Percentiles rank a stretch among this genome's conserved stretches.
Evolutionary conservation across 2,797 vertebrate genomes (phyloP).

Genomic region (Characodon lateralis): DNA sequence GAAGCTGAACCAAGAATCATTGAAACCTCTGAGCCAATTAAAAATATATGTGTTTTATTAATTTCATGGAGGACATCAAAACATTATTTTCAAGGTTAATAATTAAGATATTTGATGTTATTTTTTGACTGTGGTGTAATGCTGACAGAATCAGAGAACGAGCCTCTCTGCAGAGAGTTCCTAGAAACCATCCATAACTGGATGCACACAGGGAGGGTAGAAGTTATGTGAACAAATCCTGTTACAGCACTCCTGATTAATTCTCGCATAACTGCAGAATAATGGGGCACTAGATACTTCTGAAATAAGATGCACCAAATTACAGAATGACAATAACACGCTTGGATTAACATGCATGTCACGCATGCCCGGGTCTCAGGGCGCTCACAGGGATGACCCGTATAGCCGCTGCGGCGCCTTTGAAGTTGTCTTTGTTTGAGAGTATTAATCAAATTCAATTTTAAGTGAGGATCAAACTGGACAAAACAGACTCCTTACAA

Average conservation of each 20-base stretch:
- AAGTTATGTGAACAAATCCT: slow-evolving; percentile 54
- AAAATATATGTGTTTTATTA: slow-evolving; percentile 9
- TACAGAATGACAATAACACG: slow-evolving; percentile 38
- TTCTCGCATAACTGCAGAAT: slow-evolving; percentile 42
- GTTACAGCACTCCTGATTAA: slow-evolving; percentile 40
- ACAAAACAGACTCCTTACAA: slow-evolving; percentile 37
- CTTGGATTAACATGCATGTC: slow-evolving; percentile 54
- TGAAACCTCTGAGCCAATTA: background rate
- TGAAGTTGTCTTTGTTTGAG: slow-evolving; percentile 60
- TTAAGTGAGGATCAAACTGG: slow-evolving; percentile 52
- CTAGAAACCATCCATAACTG: slow-evolving; percentile 43
- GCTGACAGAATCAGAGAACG: slow-evolving; percentile 33
- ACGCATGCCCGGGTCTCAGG: slow-evolving; percentile 34
- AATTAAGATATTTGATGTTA: slow-evolving; percentile 8
- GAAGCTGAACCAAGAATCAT: slow-evolving; percentile 1
- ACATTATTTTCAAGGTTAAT: background rate
- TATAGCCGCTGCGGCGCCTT: slow-evolving; percentile 38
- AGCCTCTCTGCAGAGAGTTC: slow-evolving; percentile 41
- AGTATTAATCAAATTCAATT: slow-evolving; percentile 55
- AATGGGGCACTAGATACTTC: slow-evolving; percentile 30
- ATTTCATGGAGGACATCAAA: background rate
- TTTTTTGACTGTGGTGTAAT: slow-evolving; percentile 3
- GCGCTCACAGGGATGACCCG: slow-evolving; percentile 48
- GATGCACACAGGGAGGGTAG: slow-evolving; percentile 44
- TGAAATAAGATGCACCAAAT: slow-evolving; percentile 47